These are phyloP conservation scores for Pygoscelis adeliae DNA, from an alignment of 2,113 vertebrate species.

Conservation along the genomic window DNA sequence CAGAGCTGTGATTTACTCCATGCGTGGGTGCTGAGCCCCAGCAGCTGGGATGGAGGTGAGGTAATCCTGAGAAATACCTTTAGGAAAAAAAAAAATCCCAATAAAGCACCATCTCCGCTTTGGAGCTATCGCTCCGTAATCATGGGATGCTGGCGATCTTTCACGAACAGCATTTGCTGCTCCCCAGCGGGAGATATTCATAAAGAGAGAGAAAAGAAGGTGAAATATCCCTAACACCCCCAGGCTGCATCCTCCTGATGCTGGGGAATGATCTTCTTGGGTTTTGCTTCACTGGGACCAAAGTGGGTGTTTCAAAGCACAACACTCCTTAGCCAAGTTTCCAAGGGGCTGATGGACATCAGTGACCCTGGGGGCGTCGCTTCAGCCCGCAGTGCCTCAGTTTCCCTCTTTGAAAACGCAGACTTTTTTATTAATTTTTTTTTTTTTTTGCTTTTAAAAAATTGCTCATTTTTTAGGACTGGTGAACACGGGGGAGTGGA, in stretches of 20 bases:
- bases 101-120: background rate
- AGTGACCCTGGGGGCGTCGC: accelerated
- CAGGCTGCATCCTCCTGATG: accelerated
- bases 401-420: background rate
- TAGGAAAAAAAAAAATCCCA: background rate
- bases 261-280: background rate
- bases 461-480: background rate
- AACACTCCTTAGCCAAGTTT: background rate
- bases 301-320: background rate
- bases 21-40: background rate
- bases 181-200: background rate
- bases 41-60: background rate
- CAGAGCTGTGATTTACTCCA: conserved; percentile 47
- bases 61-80: conserved; percentile 22
- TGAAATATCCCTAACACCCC: background rate
- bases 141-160: background rate
- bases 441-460: background rate
- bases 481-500: accelerated
- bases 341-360: background rate
- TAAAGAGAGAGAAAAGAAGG: background rate
- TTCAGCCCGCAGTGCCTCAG: accelerated
- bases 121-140: accelerated
- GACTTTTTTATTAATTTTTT: background rate
- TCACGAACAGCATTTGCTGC: background rate
- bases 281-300: background rate